Evolutionary conservation across 1,140 invertebrate species (phyloP).

Genomic region (Procambarus clarkii): DNA sequence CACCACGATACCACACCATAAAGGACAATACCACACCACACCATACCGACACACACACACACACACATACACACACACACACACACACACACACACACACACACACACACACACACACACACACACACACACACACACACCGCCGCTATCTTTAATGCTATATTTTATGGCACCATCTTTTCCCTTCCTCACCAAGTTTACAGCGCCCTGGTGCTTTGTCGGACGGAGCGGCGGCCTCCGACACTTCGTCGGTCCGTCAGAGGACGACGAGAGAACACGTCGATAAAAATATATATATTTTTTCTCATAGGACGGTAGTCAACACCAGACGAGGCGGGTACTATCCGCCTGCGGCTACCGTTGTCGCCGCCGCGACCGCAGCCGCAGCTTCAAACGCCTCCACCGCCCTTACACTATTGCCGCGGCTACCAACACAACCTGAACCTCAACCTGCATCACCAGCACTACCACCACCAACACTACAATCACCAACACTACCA

Average conservation of each 20-base stretch:
- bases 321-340: too few relatives aligned
- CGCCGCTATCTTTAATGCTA: neutral
- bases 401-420: too few relatives aligned
- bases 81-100: too few relatives aligned
- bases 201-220: neutral
- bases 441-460: too few relatives aligned
- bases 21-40: too few relatives aligned
- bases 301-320: too few relatives aligned
- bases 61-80: too few relatives aligned
- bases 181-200: neutral
- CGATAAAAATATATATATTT: too few relatives aligned
- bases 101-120: neutral
- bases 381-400: neutral
- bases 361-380: neutral
- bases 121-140: neutral
- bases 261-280: too few relatives aligned
- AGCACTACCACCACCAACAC: neutral
- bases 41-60: too few relatives aligned
- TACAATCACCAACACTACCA: neutral
- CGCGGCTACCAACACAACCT: too few relatives aligned
- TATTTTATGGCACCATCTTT: neutral
- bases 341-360: neutral
- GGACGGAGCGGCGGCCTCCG: neutral
- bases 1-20: too few relatives aligned
- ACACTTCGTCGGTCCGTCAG: neutral